These are phyloP conservation scores for Amblyornis subalaris DNA, from an alignment of 2,113 vertebrate genomes.

Conservation along the genomic window DNA sequence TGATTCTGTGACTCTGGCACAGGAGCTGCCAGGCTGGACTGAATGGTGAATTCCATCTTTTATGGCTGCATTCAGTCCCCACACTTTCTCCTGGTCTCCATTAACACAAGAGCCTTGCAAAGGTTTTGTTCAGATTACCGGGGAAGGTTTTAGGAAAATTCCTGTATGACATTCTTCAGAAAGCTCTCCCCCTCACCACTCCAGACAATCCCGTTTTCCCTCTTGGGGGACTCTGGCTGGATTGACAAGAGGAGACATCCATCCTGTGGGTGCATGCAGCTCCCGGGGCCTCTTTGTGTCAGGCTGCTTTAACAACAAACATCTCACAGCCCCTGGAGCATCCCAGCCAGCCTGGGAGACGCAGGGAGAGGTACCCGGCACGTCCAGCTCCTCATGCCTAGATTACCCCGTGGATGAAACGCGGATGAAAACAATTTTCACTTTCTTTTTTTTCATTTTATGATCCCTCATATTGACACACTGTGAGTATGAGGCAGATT, in stretches of 20 bases:
- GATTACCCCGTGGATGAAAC: not conserved
- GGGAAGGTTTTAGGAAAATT: constrained; percentile 26
- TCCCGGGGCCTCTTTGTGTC: constrained; percentile 41
- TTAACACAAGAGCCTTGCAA: not conserved
- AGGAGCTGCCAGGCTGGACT: not conserved
- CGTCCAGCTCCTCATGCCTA: not conserved
- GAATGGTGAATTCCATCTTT: not conserved
- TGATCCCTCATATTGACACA: not conserved
- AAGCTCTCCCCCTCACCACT: not conserved
- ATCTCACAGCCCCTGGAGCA: constrained; percentile 25
- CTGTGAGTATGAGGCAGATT: not conserved
- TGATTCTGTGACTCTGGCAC: not conserved
- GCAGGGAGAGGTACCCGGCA: not conserved
- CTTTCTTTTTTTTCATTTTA: not conserved
- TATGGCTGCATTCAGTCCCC: not conserved
- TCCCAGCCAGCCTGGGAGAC: not conserved
- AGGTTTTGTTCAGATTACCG: not conserved
- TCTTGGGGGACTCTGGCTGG: not conserved
- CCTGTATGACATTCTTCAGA: not conserved
- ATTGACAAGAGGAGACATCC: constrained; percentile 49
- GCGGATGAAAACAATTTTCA: fast-evolving
- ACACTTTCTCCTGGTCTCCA: not conserved
- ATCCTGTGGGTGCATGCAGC: constrained; percentile 40
- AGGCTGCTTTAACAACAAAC: constrained; percentile 52
- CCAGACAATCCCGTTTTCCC: not conserved